Base-by-base conservation (phyloP, 2,113 vertebrate genomes). In the Spilogale gracilis region DNA sequence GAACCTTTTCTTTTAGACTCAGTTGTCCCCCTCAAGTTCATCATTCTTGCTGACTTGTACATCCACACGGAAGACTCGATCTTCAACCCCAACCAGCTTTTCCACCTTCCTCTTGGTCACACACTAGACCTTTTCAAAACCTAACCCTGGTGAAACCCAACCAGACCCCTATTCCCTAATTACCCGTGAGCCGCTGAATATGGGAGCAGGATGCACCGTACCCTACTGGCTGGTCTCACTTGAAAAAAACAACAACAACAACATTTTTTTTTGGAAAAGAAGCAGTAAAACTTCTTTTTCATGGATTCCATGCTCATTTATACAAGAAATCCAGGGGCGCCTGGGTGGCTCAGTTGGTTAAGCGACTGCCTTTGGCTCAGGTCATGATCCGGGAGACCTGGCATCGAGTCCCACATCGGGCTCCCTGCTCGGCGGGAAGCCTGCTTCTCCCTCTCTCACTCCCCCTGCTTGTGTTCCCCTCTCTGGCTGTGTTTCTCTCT, bases 71-170 rank as follows among this genome's bases (percentile, higher is more conserved):
- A 63, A 65, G 65, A 92, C 13, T 43, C 32, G 11, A 69, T 89
- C 84, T 92, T 92, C 65, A 94, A 8, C 21, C 63, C 23, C 48
- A 92, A 50, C 16, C 52, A 85, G 3, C 12, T 96, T 94, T 92
- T 71, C 61, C 11, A 1, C 92, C 79, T 69, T 12, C 58, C 86
- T 95, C 63, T 91, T 73, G 54, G 21, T 80, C 45, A 89, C 16
- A 86, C 30, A 76, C 27, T 71, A 96, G 73, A 69, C 8, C 5
- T 94, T 89, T 92, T 65, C 25, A 83, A 95, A 88, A 96, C 56
- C 9, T 63, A 56, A 20, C 43, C 32, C 17, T 30, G 21, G 50
- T 84, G 80, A 74, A 93, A 79, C 13, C 32, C 81, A 80, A 54
- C 30, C 38, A 32, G 86, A 16, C 17, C 32, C 48, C 25, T 45